Evolutionary conservation across 2,113 vertebrate species (phyloP), one percentile per base, ranked within the genome.

Genomic region (Mesitornis unicolor): DNA sequence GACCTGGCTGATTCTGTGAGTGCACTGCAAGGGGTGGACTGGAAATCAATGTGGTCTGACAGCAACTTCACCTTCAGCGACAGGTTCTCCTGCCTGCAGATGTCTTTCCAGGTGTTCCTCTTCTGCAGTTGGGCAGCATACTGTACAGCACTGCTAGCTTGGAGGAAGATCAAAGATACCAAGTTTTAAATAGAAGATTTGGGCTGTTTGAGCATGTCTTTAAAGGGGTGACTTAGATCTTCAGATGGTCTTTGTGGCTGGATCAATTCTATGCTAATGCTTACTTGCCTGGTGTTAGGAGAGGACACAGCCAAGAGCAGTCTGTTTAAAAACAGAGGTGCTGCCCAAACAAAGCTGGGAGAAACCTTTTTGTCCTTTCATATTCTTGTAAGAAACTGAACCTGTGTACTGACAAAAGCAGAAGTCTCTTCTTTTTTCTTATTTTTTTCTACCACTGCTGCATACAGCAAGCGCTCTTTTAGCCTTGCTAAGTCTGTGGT

Each of bases 401-500:
- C 33, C 38, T 85, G 24, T 1, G 0, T 42, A 45, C 48, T 69
- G 56, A 36, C 31, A 89, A 83, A 94, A 96, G 75, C 70, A 85
- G 90, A 90, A 96, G 71, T 91, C 6, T 56, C 21, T 28, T 90
- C 1, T 36, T 74, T 36, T 51, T 82, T 89, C 51, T 63, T 65
- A 14, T 47, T 89, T 82, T n/a, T 77, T 40, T 74, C 63, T 73
- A 8, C 45, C 50, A 9, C 12, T 83, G 54, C 59, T 81, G 38
- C 47, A 20, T 53, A 28, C 42, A 67, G 89, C 21, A 71, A 89
- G 31, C 1, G 4, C 19, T 86, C 38, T 61, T 85, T 90, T 54
- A 89, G 40, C 59, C 77, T 89, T 57, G 48, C 73, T 68, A 26
- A 77, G 59, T 84, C 88, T 78, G 84, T 83, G 78, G 93, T 85